Evolutionary conservation across 2,797 vertebrate species (phyloP).

Genomic region (Molossus molossus): DNA sequence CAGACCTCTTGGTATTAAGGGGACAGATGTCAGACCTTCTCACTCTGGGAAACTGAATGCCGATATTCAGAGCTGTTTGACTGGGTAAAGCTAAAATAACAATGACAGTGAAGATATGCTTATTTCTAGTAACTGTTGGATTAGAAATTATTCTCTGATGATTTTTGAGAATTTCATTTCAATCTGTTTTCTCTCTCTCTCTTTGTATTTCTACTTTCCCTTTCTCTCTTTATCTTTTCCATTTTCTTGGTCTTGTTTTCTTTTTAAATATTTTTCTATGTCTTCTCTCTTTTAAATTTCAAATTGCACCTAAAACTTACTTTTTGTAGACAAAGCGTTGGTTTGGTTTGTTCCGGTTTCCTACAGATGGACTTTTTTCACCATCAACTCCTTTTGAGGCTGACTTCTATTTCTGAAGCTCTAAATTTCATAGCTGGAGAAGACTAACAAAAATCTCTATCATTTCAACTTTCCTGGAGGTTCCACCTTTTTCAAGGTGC

Average conservation of each 20-base stretch:
- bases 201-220: neutral
- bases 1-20: slow-evolving; percentile 80
- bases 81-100: slow-evolving; percentile 48
- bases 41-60: slow-evolving; percentile 42
- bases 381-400: neutral
- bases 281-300: neutral
- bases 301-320: neutral
- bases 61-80: slow-evolving; percentile 62
- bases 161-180: neutral
- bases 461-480: neutral
- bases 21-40: slow-evolving; percentile 51
- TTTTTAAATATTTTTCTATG: neutral
- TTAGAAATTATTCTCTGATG: neutral
- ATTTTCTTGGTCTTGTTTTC: neutral
- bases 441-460: neutral
- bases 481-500: neutral
- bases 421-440: slow-evolving; percentile 47
- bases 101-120: neutral
- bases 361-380: neutral
- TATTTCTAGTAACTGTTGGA: neutral
- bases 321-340: slow-evolving; percentile 3
- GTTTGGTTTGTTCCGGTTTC: slow-evolving; percentile 15
- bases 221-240: neutral
- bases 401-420: slow-evolving; percentile 31
- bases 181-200: neutral